Evolutionary conservation across 2,113 vertebrate genomes (phyloP), one percentile per base, ranked within the genome.

Genomic region (Fregetta grallaria): DNA sequence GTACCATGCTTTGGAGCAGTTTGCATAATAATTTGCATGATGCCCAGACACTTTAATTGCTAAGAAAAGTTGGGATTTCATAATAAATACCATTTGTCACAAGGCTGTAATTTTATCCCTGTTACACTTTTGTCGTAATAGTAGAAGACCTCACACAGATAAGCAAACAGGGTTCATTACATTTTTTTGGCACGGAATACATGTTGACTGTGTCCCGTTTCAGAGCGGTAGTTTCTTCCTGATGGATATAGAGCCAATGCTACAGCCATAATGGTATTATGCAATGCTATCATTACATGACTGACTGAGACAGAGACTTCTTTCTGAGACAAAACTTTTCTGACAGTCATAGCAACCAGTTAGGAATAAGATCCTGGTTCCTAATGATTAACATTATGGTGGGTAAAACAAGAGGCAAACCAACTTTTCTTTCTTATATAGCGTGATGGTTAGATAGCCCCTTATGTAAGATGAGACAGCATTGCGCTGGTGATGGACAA

Each of bases 51-150:
- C 42, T 53, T 63, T 13, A 13, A n/a, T 20, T 3, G 0, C 22
- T 40, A 66, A 45, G 44, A 85, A 73, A 38, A 66, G 17, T 1
- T 73, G 32, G 42, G 30, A 92, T 84, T 90, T 86, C 23, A 14
- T 40, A 59, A 32, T 27, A 68, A 86, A 53, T 38, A 9, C 18
- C 11, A 12, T 73, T 76, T 40, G 32, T 59, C 65, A 53, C 18
- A 30, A 55, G 36, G 32, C 19, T 50, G 26, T 40, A 5, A 38
- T 62, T 75, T 92, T 72, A 49, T 61, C 16, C 17, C 27, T 42
- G 17, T 85, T 82, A 49, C 6, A 7, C 20, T 72, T 49, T 8
- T 40, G 36, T 45, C 0, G 0, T 45, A 62, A n/a, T 6, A 79
- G 20, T 19, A 61, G 36, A 68, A 10, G 27, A 65, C 10, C 3